Evolutionary conservation across 2,888 invertebrate genomes (phyloP), one percentile per base, ranked within the genome.

Genomic region (Diaperis boleti): DNA sequence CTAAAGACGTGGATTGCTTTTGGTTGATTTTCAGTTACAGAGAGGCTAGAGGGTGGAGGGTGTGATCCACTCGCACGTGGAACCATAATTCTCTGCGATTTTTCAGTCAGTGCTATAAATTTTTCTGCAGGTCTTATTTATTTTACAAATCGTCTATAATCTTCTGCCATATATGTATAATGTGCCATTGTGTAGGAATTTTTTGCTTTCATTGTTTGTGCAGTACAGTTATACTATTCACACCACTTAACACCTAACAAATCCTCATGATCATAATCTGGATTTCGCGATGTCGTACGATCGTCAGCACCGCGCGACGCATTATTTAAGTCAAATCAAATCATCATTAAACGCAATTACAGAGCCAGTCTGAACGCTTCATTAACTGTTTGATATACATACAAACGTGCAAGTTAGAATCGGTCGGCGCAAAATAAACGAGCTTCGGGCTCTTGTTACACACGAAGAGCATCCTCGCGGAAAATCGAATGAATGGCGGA

Each of bases 301-400:
- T 44, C 42, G 31, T 44, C 45, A 14, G 37, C 22, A 37, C 10
- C 10, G 29, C 10, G 14, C 35, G 15, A 54, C 41, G 56, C 56
- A 45, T 56, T 56, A 44, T 56, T 44, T 35, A 56, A 52, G 57
- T 54, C 54, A 54, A 45, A 54, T 45, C 47, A 15, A 44, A 63
- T 54, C 52, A 59, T 59, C 59, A 63, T 63, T 63, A 59, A 54
- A 37, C 39, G 39, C 54, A 63, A 59, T 63, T 59, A 59, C 20
- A 18, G 31, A n/a, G 33, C 7, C 6, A 44, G 14, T 22, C 11
- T 63, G 41, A 54, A 59, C 50, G 59, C 54, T 59, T 63, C 59
- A 63, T 59, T 63, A 44, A 50, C 37, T 39, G 47, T 49, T 45
- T 31, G 49, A 59, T 17, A 39, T 49, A n/a, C n/a, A n/a, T n/a